Evolutionary conservation across 2,888 invertebrate genomes (phyloP).

Genomic region (Drosophila incognita): DNA sequence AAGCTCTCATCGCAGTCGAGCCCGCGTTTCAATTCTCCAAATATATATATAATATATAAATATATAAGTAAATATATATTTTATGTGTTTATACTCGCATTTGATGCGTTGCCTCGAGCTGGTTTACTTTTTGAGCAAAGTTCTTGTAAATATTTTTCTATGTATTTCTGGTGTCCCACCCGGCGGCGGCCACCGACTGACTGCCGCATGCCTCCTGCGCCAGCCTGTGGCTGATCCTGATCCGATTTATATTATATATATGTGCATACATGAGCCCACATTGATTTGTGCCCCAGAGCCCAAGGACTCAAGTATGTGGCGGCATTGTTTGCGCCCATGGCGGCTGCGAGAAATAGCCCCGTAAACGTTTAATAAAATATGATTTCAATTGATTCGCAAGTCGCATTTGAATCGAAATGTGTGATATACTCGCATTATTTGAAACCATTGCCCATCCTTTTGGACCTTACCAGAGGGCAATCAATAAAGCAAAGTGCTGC

Average conservation of each 20-base stretch:
- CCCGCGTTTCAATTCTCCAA: conserved; percentile 31
- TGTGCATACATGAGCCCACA: conserved; percentile 43
- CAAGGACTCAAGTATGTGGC: conserved; percentile 31
- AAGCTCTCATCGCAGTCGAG: neutral
- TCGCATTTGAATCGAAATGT: conserved; percentile 68
- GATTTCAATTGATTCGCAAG: conserved; percentile 76
- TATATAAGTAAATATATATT: conserved; percentile 21
- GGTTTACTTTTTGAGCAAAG: conserved; percentile 60
- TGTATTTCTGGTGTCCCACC: conserved; percentile 47
- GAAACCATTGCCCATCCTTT: conserved; percentile 34
- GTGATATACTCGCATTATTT: conserved; percentile 49
- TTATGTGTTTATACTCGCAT: conserved; percentile 66
- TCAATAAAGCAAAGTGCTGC: conserved; percentile 71
- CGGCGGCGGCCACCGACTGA: conserved; percentile 10
- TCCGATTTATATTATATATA: conserved; percentile 58
- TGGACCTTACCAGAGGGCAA: conserved; percentile 46
- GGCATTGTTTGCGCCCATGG: conserved; percentile 55
- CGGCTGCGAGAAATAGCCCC: conserved; percentile 74
- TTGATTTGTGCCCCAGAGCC: conserved; percentile 48
- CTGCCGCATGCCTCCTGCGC: neutral
- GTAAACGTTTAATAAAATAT: conserved; percentile 78
- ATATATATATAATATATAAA: conserved; percentile 9
- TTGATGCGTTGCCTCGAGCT: conserved; percentile 64
- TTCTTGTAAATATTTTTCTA: conserved; percentile 74
- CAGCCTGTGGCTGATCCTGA: conserved; percentile 41